These are phyloP conservation scores for Discoglossus pictus DNA, from an alignment of 2,797 vertebrate species.

Conservation along the genomic window DNA sequence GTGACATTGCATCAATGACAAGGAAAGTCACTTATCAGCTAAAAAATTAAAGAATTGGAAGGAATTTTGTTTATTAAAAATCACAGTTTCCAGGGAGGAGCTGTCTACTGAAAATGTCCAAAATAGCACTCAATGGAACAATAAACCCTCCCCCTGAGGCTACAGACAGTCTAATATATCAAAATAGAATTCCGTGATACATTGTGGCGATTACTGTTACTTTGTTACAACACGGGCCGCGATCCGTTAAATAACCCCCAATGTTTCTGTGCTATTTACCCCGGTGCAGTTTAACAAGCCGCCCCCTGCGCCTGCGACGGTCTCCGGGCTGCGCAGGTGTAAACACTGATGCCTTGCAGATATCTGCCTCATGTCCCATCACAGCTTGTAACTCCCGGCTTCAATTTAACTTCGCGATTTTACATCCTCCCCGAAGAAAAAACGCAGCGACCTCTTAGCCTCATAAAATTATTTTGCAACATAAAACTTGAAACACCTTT, in stretches of 20 bases:
- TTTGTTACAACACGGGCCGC: neutral
- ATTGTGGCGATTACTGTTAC: slow-evolving; percentile 40
- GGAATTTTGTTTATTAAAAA: no score
- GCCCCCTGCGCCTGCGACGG: slow-evolving; percentile 37
- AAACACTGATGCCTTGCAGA: slow-evolving; percentile 52
- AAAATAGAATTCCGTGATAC: no score
- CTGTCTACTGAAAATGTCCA: no score
- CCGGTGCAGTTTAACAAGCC: slow-evolving; percentile 45
- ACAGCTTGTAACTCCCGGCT: slow-evolving; percentile 52
- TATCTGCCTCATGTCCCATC: slow-evolving; percentile 52
- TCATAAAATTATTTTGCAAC: slow-evolving; percentile 53
- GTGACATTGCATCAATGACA: no score
- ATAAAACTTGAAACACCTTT: slow-evolving; percentile 52
- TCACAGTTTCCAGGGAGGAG: no score
- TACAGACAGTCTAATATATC: no score
- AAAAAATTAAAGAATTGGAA: no score
- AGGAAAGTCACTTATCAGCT: no score
- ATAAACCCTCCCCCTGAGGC: no score
- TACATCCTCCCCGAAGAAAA: slow-evolving; percentile 52
- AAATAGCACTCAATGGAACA: no score
- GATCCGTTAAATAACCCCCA: slow-evolving; percentile 69
- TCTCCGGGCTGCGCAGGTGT: slow-evolving; percentile 50
- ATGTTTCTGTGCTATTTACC: slow-evolving; percentile 44
- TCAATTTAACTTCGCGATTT: slow-evolving; percentile 53
- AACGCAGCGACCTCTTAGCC: slow-evolving; percentile 51